These are phyloP conservation scores for Piliocolobus tephrosceles DNA, from an alignment of 2,113 vertebrate species.

Conservation along the genomic window DNA sequence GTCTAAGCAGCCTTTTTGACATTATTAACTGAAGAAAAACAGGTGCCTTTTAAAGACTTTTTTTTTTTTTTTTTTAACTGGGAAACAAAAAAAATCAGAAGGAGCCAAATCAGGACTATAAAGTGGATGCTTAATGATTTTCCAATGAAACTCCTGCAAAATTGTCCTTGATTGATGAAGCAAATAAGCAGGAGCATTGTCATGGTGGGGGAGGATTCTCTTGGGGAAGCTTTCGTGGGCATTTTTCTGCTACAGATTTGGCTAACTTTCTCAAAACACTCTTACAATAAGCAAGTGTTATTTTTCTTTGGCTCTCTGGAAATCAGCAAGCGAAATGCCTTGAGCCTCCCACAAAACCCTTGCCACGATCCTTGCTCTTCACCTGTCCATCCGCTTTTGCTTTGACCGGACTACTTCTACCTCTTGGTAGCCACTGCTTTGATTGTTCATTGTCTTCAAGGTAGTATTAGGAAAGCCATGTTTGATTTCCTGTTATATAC, in stretches of 20 bases:
- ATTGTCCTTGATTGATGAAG: no score
- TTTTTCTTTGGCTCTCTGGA: neutral
- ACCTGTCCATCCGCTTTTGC: neutral
- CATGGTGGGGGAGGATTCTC: neutral
- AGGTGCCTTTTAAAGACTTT: neutral
- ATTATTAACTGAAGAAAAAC: neutral
- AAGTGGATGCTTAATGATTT: neutral
- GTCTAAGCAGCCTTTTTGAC: neutral
- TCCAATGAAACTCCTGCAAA: neutral
- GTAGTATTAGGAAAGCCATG: neutral
- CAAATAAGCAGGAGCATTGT: neutral
- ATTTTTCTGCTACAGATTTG: neutral
- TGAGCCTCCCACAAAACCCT: neutral
- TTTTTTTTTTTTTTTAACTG: neutral
- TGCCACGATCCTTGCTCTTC: neutral
- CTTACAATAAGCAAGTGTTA: neutral
- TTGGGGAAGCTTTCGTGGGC: neutral
- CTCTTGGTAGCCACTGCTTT: neutral
- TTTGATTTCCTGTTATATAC: neutral
- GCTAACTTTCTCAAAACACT: neutral
- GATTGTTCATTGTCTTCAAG: neutral
- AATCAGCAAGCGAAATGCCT: neutral
- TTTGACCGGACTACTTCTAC: neutral
- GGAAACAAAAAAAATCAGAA: neutral
- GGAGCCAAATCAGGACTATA: neutral